Evolutionary conservation across 2,797 vertebrate genomes (phyloP), one percentile per base, ranked within the genome.

Genomic region (Tokudaia muenninki): DNA sequence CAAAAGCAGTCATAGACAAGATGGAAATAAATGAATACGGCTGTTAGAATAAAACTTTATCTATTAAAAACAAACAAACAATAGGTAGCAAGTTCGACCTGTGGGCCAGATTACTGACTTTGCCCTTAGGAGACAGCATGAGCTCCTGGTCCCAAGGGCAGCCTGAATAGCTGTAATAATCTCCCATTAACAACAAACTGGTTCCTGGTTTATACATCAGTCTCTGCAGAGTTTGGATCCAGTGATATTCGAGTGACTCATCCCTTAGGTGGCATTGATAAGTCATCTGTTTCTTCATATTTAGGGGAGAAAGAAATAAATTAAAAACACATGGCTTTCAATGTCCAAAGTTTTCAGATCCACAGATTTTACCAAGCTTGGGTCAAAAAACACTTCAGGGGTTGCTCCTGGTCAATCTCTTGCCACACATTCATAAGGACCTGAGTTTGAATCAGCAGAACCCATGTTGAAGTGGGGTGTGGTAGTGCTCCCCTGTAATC

Each of bases 271-370:
- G 63, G 7, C 47, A 50, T 1, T 47, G 82, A 34, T 13, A 24
- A 16, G 26, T 63, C 31, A 75, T 75, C 55, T 83, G 75, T 44
- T 55, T 61, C 26, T 37, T 77, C 37, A 24, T 1, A 24, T 6
- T 91, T 70, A 72, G 67, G 41, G n/a, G 41, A 14, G 19, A n/a
- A 80, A 80, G 31, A 63, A 81, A 82, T 26, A 52, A 65, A 47
- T 61, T 57, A 83, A 95, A 93, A 95, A 94, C 13, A n/a, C 29
- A 14, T 26, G 47, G 34, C 24, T 87, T 79, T 89, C 65, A 1
- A 34, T 22, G 21, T 81, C 31, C 52, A 72, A 80, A 41, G 75
- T 65, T 21, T 72, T 75, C 41, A 81, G 24, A 88, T 50, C 16
- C 22, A 26, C 19, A 57, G 50, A 74, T 19, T 67, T 52, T 44